Evolutionary conservation across 2,797 vertebrate genomes (phyloP), one percentile per base, ranked within the genome.

Genomic region (Sphenodon punctatus): DNA sequence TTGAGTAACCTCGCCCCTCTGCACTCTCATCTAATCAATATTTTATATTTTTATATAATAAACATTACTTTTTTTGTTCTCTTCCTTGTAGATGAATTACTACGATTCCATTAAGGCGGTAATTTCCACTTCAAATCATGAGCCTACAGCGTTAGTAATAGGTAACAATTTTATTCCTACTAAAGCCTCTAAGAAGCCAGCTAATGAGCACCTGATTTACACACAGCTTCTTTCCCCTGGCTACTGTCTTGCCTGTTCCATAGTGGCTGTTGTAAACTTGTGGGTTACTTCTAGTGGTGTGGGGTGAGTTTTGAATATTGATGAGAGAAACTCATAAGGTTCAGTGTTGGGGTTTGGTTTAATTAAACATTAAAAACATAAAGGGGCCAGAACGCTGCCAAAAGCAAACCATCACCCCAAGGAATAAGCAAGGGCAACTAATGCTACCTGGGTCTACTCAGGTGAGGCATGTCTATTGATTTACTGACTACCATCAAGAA

Each of bases 101-200:
- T 96, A 95, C 42, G 88, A 94, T 53, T 93, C 93, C 67, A 86
- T 96, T 82, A 95, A 93, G 86, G 92, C 92, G 51, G 70, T 96
- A 74, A 92, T 97, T 88, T 97, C 95, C 75, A 91, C 96, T 80
- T 97, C 96, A 61, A 96, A 94, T 80, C 96, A 96, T 1, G 88
- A 96, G 55, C 71, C 84, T 4, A 93, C 94, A 2, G 95, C 95
- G 60, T 92, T 97, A 46, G 95, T 96, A 64, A 93, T 93, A 86
- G 95, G 96, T 95, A 95, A 93, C 55, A 23, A 59, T 82, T 79
- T 30, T 77, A 8, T 16, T 72, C 60, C 23, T 78, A 41, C 80
- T 41, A 69, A 84, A 4, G 4, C 30, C 32, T 43, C 32, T 22
- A 23, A 34, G 13, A 80, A 38, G 39, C 83, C 86, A 22, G n/a